Conservation (phyloP, 2,888 invertebrate genomes). For the Eurytoma californica region DNA sequence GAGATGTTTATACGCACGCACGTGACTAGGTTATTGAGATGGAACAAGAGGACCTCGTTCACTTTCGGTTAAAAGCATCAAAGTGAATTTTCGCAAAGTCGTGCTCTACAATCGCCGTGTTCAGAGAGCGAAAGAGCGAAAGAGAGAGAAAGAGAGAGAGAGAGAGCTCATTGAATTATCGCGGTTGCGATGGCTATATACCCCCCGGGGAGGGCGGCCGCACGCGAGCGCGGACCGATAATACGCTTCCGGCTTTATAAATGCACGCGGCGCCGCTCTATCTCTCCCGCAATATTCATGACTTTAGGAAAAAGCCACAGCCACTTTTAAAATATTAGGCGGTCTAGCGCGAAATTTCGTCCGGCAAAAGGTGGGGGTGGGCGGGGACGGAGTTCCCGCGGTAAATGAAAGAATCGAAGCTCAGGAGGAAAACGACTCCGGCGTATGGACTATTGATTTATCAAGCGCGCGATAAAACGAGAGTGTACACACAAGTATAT, state of each 20-base stretch:
- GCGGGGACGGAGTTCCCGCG: no score
- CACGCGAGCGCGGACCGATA: conserved; percentile 64
- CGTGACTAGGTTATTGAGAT: not conserved
- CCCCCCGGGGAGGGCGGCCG: conserved; percentile 64
- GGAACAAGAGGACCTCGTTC: not conserved
- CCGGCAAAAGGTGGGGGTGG: no score
- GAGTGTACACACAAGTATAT: no score
- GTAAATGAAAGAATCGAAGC: no score
- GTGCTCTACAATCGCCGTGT: not conserved
- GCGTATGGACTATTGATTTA: no score
- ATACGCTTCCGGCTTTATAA: conserved; percentile 63
- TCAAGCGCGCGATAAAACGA: no score
- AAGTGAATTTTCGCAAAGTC: conserved; percentile 10
- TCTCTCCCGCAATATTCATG: conserved; percentile 16
- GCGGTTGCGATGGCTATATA: conserved; percentile 61
- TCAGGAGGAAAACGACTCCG: no score
- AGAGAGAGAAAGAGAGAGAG: not conserved
- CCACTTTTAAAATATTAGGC: no score
- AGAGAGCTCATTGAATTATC: conserved; percentile 61
- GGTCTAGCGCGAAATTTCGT: no score
- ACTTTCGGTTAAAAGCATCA: not conserved
- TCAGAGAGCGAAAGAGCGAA: not conserved
- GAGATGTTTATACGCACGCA: not conserved
- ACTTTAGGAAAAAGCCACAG: no score
- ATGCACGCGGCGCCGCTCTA: conserved; percentile 50